Evolutionary conservation across 2,888 invertebrate genomes (phyloP).

Genomic region (Oxyscelio sp.): DNA sequence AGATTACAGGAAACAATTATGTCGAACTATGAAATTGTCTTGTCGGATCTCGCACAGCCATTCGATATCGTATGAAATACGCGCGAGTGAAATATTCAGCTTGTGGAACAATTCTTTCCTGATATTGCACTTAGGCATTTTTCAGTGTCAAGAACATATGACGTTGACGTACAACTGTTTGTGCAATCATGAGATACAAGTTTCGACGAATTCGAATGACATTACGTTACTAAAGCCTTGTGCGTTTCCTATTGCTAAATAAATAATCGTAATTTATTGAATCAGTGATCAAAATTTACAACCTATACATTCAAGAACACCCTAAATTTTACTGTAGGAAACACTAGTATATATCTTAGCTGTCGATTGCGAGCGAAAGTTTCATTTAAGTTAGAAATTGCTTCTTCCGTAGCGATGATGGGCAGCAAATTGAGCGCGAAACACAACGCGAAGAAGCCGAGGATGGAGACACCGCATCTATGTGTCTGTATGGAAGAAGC

Average conservation of each 20-base stretch:
- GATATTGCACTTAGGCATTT: constrained; percentile 18
- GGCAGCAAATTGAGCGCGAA: constrained; percentile 89
- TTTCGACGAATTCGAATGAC: constrained; percentile 12
- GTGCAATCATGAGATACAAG: constrained; percentile 18
- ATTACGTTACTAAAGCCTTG: constrained; percentile 30
- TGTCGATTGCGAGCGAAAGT: constrained; percentile 82
- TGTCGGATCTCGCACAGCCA: constrained; percentile 2
- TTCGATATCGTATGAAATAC: background rate
- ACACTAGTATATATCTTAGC: constrained; percentile 69
- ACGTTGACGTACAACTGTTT: constrained; percentile 17
- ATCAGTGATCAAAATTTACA: constrained; percentile 67
- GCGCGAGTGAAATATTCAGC: background rate
- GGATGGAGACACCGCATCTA: constrained; percentile 69
- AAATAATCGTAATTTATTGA: constrained; percentile 64
- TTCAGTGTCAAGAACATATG: constrained; percentile 17
- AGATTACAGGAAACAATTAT: constrained; percentile 55
- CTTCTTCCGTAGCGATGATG: constrained; percentile 89
- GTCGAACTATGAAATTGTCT: constrained; percentile 54
- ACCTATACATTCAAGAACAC: constrained; percentile 46
- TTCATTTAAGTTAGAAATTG: constrained; percentile 89
- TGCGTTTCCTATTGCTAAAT: constrained; percentile 33
- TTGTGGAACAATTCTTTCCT: constrained; percentile 4
- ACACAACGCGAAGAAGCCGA: constrained; percentile 84
- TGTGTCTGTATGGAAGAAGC: constrained; percentile 56
- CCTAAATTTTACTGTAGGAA: constrained; percentile 67